Conservation (phyloP, 2,113 vertebrate genomes). For the Sclerurus mexicanus region DNA sequence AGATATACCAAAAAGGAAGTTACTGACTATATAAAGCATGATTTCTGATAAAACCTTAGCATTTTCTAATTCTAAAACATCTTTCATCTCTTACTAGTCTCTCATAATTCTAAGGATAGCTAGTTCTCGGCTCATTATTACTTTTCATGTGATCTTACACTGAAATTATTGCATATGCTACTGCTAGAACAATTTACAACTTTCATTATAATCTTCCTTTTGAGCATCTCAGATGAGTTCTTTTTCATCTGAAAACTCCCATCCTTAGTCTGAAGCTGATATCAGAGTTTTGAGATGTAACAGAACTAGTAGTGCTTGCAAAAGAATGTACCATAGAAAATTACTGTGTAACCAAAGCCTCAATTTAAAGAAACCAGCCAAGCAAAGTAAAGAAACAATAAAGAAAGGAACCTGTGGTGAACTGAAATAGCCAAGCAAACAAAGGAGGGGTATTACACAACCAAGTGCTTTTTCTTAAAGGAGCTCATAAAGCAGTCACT, state of each 20-base stretch:
- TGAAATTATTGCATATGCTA: neutral
- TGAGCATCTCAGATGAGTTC: neutral
- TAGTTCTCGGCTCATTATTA: neutral
- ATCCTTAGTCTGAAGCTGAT: neutral
- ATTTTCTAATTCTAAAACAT: neutral
- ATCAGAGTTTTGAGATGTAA: too few relatives aligned
- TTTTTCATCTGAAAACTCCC: neutral
- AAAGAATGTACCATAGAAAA: too few relatives aligned
- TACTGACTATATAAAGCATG: neutral
- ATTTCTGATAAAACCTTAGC: neutral
- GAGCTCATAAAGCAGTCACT: too few relatives aligned
- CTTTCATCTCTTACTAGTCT: neutral
- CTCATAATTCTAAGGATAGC: neutral
- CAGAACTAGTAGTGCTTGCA: too few relatives aligned
- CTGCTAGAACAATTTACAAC: neutral
- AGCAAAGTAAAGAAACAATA: too few relatives aligned
- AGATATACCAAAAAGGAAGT: neutral
- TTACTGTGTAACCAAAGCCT: too few relatives aligned
- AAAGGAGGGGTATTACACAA: too few relatives aligned
- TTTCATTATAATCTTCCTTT: neutral
- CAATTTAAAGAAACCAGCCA: too few relatives aligned
- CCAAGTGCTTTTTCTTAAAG: too few relatives aligned
- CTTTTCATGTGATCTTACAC: neutral
- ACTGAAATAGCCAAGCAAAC: too few relatives aligned
- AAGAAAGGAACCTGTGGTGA: too few relatives aligned